Evolutionary conservation across 2,113 vertebrate species (phyloP).

Genomic region (Bolborhynchus lineola): DNA sequence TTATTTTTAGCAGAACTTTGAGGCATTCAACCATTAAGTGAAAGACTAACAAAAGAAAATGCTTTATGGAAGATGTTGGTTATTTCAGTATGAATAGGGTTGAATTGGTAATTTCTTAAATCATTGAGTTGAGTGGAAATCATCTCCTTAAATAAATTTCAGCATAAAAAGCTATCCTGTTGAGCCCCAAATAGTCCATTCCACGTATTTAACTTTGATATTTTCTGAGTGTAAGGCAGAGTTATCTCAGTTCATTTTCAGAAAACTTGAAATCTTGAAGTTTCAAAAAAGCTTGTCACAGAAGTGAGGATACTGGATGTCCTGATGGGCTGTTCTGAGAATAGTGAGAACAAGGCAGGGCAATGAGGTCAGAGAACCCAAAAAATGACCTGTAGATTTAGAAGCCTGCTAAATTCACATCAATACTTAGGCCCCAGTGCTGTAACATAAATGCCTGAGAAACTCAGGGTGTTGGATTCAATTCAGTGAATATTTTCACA

Average conservation of each 20-base stretch:
- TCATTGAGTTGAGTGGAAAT: background rate
- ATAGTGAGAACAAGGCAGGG: accelerated
- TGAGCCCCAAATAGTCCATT: background rate
- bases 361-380: background rate
- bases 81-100: background rate
- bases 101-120: background rate
- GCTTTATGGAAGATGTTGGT: background rate
- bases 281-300: background rate
- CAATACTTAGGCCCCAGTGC: background rate
- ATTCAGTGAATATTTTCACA: background rate
- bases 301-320: background rate
- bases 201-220: background rate
- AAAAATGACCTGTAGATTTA: background rate
- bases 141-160: background rate
- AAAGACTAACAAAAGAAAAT: background rate
- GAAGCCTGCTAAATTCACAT: background rate
- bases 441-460: background rate
- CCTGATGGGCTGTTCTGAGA: background rate
- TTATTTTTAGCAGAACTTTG: background rate
- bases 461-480: background rate
- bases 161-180: background rate
- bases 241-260: background rate
- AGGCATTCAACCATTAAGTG: background rate
- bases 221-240: background rate
- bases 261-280: background rate